Base-by-base conservation (phyloP, 2,888 invertebrate genomes). In the Cinara cedri region DNA sequence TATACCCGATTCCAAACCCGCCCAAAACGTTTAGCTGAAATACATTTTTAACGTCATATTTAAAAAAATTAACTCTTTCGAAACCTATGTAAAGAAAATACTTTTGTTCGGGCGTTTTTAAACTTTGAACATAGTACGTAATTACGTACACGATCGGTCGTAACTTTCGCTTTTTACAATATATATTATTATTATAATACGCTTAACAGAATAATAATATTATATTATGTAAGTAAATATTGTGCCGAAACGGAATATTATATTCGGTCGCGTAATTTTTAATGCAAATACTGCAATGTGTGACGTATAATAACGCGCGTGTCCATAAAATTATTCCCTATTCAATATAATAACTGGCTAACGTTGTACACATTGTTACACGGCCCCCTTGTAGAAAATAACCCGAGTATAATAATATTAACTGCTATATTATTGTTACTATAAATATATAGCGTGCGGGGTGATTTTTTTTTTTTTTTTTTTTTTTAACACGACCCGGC, bases 241-340 rank as follows among this genome's bases (percentile, higher is more conserved):
- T 34, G 6, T 34, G 6, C 34, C 34, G n/a, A 13, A 1, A 44
- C 21, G 68, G 44, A 68, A 76, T 57, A 65, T 68, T 26, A 11
- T 76, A 66, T 76, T 68, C 57, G n/a, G 76, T 44, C 21, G n/a
- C n/a, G 46, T 66, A 66, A 76, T 76, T 55, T 44, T 76, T n/a
- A n/a, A 68, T 76, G 68, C 78, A 78, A 70, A 78, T 78, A 68
- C 42, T 46, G 21, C 44, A 66, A 21, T 66, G 66, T 55, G 55
- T 76, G 24, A 9, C 74, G n/a, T 46, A 26, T 66, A 66, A 66
- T 72, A 60, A 1, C 9, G 3, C 14, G 13, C 13, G 24, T 51
- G 63, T 42, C 51, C 1, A n/a, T n/a, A n/a, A 63, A 74, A 63
- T 74, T 74, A 74, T 54, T 74, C 63, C 42, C 63, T 51, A 63